Base-by-base conservation (phyloP, 2,888 invertebrate genomes). In the Calliphora vomitoria region DNA sequence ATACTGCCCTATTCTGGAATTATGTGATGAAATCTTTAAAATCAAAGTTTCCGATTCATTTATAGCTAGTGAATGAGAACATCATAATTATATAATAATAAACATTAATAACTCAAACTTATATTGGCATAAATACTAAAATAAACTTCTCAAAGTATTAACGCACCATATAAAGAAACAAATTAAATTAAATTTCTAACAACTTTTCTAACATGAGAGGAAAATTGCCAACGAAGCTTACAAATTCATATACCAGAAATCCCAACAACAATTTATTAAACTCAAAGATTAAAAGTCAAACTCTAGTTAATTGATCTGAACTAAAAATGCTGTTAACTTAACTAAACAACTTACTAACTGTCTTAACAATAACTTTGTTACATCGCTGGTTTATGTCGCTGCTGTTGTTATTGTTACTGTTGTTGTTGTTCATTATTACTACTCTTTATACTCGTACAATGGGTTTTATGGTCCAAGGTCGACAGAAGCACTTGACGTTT, bases 381-480 rank as follows among this genome's bases (percentile, higher is more conserved):
- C 69, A 71, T 53, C 50, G 41, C 5, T 64, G 64, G 74, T 47
- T 75, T 82, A 44, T 55, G 4, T 71, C 25, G 41, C 60, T 50
- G 35, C 4, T 62, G 44, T 75, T 74, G 62, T 69, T 72, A 13
- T 60, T 82, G 35, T 62, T 58, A 18, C 44, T 50, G 31, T 84
- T 81, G 44, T 60, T 75, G 60, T 20, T 58, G 55, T 41, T 41
- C 38, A 38, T 78, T 78, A 53, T 78, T 18, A 4, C 35, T 62
- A 66, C 68, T 72, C 68, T 80, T 81, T 81, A 84, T 41, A 71
- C 60, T 76, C 62, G 50, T 79, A 82, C 85, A 85, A 82, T 87
- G 66, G 85, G 78, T 85, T 89, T 89, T 87, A 83, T 88, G 87
- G 89, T 86, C 87, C 89, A 89, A 89, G 89, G 89, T 89, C 89